Evolutionary conservation across 1,140 invertebrate genomes (phyloP).

Genomic region (Cheumatopsyche charites): DNA sequence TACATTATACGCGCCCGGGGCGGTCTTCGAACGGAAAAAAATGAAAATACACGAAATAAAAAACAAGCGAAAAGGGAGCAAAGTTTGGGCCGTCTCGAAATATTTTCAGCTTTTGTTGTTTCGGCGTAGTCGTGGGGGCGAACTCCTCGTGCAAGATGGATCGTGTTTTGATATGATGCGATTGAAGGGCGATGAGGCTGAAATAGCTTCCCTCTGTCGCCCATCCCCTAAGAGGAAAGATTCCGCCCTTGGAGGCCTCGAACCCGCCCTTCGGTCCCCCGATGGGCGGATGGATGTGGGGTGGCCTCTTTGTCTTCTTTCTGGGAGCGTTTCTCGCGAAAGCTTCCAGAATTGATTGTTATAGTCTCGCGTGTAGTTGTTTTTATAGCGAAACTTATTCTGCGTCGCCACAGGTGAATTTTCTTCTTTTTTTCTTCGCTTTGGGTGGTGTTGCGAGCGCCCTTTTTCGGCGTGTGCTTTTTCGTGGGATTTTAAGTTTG

Average conservation of each 20-base stretch:
- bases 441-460: too few species aligned
- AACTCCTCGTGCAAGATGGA: conserved; percentile 41
- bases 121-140: conserved; percentile 5
- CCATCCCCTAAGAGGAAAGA: not conserved
- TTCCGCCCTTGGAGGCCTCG: not conserved
- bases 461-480: not conserved
- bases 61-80: not conserved
- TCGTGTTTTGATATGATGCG: conserved; percentile 48
- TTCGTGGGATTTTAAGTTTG: too few species aligned
- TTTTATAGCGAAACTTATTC: conserved; percentile 28
- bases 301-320: conserved; percentile 35
- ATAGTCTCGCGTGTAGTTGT: conserved; percentile 21
- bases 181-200: conserved; percentile 47
- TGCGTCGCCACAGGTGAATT: conserved; percentile 18
- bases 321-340: conserved; percentile 27
- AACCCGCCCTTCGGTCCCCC: not conserved
- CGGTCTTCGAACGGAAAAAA: not conserved
- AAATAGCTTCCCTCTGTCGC: conserved; percentile 43
- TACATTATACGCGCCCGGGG: conserved; percentile 23
- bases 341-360: conserved; percentile 36
- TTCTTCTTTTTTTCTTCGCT: too few species aligned
- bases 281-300: not conserved
- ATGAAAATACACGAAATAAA: not conserved
- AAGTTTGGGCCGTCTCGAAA: conserved; percentile 21
- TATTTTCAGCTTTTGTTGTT: conserved; percentile 47